A percentile compares a stretch with the other conserved stretches of the same genome.
These are phyloP conservation scores for Hylia prasina DNA, from an alignment of 2,113 vertebrate genomes.

Conservation along the genomic window DNA sequence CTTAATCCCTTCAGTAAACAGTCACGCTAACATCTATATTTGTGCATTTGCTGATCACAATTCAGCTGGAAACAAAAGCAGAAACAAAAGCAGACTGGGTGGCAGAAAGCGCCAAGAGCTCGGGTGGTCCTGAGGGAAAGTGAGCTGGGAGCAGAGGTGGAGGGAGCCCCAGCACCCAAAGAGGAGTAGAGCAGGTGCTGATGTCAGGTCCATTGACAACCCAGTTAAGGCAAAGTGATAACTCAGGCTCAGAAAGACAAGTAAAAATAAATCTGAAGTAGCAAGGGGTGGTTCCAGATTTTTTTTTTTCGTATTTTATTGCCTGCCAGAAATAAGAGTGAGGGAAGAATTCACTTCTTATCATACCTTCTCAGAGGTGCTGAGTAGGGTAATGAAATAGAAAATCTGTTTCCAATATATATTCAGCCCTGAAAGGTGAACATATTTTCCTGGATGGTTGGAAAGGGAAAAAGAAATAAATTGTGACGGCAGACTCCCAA, in stretches of 20 bases:
- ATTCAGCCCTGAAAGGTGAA: constrained; percentile 16
- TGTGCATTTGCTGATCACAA: not conserved
- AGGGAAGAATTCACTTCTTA: not conserved
- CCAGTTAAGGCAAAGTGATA: not conserved
- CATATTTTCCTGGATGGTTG: not conserved
- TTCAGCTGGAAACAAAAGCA: not conserved
- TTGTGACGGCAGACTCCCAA: not conserved
- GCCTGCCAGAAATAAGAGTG: not conserved
- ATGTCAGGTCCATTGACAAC: not conserved
- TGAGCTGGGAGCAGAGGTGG: not conserved
- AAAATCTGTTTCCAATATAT: constrained; percentile 32
- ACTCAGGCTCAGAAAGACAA: not conserved
- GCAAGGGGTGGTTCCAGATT: not conserved
- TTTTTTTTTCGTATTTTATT: not conserved
- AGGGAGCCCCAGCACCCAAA: not conserved
- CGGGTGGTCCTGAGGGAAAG: not conserved
- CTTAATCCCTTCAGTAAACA: constrained; percentile 16
- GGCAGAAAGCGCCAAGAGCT: not conserved
- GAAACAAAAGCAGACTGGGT: not conserved
- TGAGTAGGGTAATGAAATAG: constrained; percentile 33
- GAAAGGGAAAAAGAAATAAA: not conserved
- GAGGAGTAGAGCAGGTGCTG: not conserved
- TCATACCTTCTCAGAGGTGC: constrained; percentile 4
- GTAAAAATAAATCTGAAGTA: not conserved
- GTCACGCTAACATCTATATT: not conserved